Percentiles rank a stretch among this genome's conserved stretches.
Conservation (phyloP, 1,140 invertebrate species). For the Drosophila mauritiana region DNA sequence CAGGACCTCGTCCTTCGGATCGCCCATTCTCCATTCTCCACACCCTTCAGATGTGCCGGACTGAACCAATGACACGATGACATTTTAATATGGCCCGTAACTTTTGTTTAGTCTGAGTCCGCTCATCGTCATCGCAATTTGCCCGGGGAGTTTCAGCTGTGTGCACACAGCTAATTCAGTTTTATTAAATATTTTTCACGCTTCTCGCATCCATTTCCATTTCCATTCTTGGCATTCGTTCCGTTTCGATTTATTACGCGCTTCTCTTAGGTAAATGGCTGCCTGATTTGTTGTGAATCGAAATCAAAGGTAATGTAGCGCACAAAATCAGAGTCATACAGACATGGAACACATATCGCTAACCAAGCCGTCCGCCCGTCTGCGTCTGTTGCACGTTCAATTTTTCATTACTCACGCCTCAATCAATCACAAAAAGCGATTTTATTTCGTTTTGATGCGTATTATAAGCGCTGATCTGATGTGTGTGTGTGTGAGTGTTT, state of each 20-base stretch:
- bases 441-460: constrained; percentile 83
- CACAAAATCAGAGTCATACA: constrained; percentile 83
- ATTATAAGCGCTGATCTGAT: constrained; percentile 78
- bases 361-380: constrained; percentile 29
- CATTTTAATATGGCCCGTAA: constrained; percentile 81
- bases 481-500: constrained; percentile 29
- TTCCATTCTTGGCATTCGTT: constrained; percentile 18
- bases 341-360: constrained; percentile 70
- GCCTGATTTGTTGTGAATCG: constrained; percentile 79
- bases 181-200: constrained; percentile 65
- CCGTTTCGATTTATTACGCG: constrained; percentile 48
- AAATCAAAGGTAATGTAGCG: constrained; percentile 83
- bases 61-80: constrained; percentile 76
- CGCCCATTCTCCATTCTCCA: neutral
- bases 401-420: constrained; percentile 83
- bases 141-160: constrained; percentile 54
- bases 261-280: constrained; percentile 74
- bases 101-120: constrained; percentile 72
- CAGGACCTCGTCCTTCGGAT: constrained; percentile 25
- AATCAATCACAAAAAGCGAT: constrained; percentile 82
- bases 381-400: constrained; percentile 69
- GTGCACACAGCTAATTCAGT: constrained; percentile 54
- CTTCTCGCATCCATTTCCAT: constrained; percentile 40
- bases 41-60: constrained; percentile 15
- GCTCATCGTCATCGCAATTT: constrained; percentile 70